A percentile compares a stretch with the other conserved stretches of the same genome.
These are phyloP conservation scores for Cataglyphis rosenhaueri DNA, from an alignment of 2,888 invertebrate genomes.

Conservation along the genomic window DNA sequence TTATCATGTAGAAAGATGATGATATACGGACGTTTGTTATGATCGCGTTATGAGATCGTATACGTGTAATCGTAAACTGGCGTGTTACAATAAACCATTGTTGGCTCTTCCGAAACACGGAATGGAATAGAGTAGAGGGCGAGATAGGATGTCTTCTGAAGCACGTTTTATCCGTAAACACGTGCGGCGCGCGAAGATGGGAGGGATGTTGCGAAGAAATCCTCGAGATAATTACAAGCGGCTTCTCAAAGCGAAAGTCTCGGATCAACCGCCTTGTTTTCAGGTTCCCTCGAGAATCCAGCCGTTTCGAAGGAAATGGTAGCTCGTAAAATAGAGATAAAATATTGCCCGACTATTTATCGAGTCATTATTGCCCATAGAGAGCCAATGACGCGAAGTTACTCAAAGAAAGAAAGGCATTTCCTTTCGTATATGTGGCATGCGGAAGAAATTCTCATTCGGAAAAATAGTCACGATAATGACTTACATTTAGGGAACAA, in stretches of 20 bases:
- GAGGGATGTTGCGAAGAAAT: constrained; percentile 36
- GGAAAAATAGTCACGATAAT: constrained; percentile 43
- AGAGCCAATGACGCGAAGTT: constrained; percentile 62
- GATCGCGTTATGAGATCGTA: constrained; percentile 68
- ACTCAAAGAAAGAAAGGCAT: constrained; percentile 46
- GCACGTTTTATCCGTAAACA: constrained; percentile 58
- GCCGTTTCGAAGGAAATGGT: constrained; percentile 18
- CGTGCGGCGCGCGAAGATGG: constrained; percentile 38
- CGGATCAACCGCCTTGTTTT: constrained; percentile 44
- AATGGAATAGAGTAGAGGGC: constrained; percentile 18
- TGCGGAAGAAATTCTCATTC: constrained; percentile 19
- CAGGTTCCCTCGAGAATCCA: constrained; percentile 35
- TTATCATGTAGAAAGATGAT: constrained; percentile 64
- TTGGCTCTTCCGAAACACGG: constrained; percentile 14
- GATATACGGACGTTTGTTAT: constrained; percentile 70
- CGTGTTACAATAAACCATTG: constrained; percentile 68
- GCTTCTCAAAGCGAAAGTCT: constrained; percentile 44
- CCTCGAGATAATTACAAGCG: constrained; percentile 66
- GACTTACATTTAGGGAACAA: constrained; percentile 17
- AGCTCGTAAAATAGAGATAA: constrained; percentile 73
- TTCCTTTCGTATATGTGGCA: neutral
- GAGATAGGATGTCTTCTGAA: constrained; percentile 37
- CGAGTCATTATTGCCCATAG: constrained; percentile 74
- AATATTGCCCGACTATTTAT: constrained; percentile 76
- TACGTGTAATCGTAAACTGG: constrained; percentile 70